Percentiles rank a stretch among this genome's conserved stretches.
Evolutionary conservation across 35 echinoderm and acorn worm genomes (phyloP).

Genomic region (Nesometra sesokonis): DNA sequence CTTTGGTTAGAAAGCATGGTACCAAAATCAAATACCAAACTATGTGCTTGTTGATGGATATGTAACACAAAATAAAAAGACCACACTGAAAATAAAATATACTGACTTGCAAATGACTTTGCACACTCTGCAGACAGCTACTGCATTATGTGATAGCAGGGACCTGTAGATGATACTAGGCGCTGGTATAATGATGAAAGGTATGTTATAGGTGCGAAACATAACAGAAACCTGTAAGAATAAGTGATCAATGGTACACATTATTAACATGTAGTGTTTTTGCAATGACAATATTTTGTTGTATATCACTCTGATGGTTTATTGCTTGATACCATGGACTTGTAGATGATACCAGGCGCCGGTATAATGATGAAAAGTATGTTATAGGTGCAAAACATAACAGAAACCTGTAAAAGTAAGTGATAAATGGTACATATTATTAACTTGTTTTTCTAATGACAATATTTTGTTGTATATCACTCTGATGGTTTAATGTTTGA

Average conservation of each 20-base stretch:
- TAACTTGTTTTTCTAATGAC: no score
- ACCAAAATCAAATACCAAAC: no score
- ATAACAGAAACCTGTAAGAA: slow-evolving; percentile 46
- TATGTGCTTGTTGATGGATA: no score
- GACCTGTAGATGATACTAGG: slow-evolving; percentile 39
- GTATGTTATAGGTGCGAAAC: slow-evolving; percentile 18
- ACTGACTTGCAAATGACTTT: slow-evolving; percentile 73
- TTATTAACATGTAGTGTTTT: no score
- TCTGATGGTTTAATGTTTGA: no score
- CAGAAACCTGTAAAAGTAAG: slow-evolving; percentile 34
- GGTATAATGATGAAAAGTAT: slow-evolving; percentile 40
- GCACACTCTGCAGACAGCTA: slow-evolving; percentile 54
- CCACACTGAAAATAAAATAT: no score
- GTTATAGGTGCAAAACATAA: slow-evolving; percentile 20
- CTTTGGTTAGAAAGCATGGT: no score
- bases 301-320: no score
- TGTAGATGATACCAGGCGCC: slow-evolving; percentile 25
- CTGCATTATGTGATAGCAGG: slow-evolving; percentile 40
- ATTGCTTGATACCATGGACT: slow-evolving; percentile 48
- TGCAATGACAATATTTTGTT: no score
- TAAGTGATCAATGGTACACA: background rate
- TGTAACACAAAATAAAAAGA: no score
- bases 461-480: no score
- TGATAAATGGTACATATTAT: background rate
- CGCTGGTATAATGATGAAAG: slow-evolving; percentile 43